Evolutionary conservation across 2,113 vertebrate species (phyloP).

Genomic region (Thamnophis sirtalis): DNA sequence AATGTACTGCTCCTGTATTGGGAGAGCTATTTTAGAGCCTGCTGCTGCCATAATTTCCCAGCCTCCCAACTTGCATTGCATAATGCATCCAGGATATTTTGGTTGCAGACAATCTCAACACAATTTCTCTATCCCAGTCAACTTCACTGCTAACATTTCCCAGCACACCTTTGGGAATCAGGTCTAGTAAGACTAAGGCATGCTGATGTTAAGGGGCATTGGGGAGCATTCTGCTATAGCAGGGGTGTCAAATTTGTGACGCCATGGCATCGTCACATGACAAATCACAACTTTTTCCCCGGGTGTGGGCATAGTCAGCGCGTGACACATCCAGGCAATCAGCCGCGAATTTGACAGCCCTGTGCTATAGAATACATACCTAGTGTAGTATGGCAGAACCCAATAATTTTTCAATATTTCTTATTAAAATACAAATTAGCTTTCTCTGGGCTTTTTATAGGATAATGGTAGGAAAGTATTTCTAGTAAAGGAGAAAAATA

Average conservation of each 20-base stretch:
- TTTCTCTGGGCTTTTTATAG: not conserved
- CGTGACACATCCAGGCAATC: no score
- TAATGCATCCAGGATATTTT: not conserved
- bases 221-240: not conserved
- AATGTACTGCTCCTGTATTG: not conserved
- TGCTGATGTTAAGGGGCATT: not conserved
- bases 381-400: not conserved
- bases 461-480: not conserved
- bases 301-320: no score
- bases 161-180: not conserved
- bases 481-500: not conserved
- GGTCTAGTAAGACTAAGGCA: not conserved
- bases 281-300: no score
- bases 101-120: not conserved
- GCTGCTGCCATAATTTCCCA: not conserved
- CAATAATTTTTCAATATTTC: not conserved
- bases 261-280: no score
- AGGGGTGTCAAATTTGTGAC: no score
- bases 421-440: not conserved
- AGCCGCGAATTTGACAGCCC: no score
- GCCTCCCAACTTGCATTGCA: not conserved
- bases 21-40: not conserved
- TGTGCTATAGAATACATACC: not conserved
- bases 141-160: not conserved
- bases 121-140: not conserved